phyloP scores from a whole-genome alignment of 2,113 vertebrate species.

The Dromiciops gliroides region DNA sequence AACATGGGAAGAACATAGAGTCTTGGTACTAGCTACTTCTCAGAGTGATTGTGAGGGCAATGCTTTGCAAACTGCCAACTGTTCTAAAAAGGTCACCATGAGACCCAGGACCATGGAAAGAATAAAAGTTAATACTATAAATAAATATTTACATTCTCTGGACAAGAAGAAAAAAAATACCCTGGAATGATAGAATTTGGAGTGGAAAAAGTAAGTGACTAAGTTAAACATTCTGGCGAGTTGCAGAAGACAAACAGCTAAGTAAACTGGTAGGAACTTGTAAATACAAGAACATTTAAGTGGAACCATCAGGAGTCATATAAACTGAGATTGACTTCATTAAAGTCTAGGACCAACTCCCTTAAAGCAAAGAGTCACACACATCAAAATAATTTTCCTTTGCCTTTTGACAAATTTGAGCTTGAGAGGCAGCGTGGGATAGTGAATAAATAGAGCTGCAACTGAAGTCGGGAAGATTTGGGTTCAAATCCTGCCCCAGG shows the following conservation, averaged over 20 bases:
- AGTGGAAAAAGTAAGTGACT: slow-evolving; percentile 54
- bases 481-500: not conserved
- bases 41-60: not conserved
- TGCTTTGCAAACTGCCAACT: not conserved
- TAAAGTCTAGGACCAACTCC: not conserved
- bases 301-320: slow-evolving; percentile 63
- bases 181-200: slow-evolving; percentile 53
- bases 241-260: slow-evolving; percentile 57
- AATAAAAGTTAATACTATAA: slow-evolving; percentile 67
- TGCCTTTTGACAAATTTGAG: slow-evolving; percentile 59
- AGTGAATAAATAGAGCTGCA: slow-evolving; percentile 13
- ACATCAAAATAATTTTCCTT: slow-evolving; percentile 62
- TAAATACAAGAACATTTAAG: slow-evolving; percentile 61
- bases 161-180: slow-evolving; percentile 52
- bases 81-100: not conserved
- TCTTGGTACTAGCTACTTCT: not conserved
- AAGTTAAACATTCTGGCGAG: not conserved
- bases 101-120: slow-evolving; percentile 12
- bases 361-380: not conserved
- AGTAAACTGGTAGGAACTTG: not conserved
- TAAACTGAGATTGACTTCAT: slow-evolving; percentile 55
- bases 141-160: slow-evolving; percentile 71
- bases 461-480: not conserved
- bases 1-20: not conserved
- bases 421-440: not conserved